Evolutionary conservation across 1,140 invertebrate species (phyloP), one percentile per base, ranked within the genome.

Genomic region (Euura saliciscinereae): DNA sequence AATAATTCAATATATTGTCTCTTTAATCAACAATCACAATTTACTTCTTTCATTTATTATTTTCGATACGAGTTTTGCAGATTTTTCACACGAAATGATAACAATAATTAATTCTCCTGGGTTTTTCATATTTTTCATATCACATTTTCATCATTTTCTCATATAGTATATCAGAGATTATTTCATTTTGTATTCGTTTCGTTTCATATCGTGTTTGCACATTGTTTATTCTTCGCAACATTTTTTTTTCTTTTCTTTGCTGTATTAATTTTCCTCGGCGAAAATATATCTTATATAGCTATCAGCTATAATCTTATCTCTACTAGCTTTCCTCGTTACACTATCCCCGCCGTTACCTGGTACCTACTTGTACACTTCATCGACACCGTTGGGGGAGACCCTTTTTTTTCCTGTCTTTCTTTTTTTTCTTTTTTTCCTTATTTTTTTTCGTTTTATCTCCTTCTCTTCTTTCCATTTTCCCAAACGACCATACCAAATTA

Each of bases 401-500:
- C 6, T 59, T 59, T 59, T 59, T 6, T 28, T 28, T 28, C 1
- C 1, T 28, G 0, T 28, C 1, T 28, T 28, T 28, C 28, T 59
- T 59, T 59, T 59, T 59, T 59, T 59, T 59, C 51, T 3, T 6
- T 59, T n/a, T 59, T 59, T n/a, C 51, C 5, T 59, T n/a, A 11
- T 70, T 6, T 69, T 65, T n/a, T 43, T 68, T 44, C 7, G 8
- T n/a, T n/a, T n/a, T 5, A 11, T 44, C 65, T 66, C 51, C n/a
- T 5, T 45, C 44, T 43, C 70, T 11, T 45, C 70, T 72, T 45
- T 69, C 68, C 65, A 42, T 2, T 73, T 42, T 70, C 44, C 66
- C 5, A 45, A 72, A 73, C 43, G 43, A 28, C 70, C 73, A 51
- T 59, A 74, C 59, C 51, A 59, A 59, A 59, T 59, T 59, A 59